Percentiles rank a stretch among this genome's conserved stretches.
These are phyloP conservation scores for Numenius phaeopus DNA, from an alignment of 2,797 vertebrate species.

Conservation along the genomic window DNA sequence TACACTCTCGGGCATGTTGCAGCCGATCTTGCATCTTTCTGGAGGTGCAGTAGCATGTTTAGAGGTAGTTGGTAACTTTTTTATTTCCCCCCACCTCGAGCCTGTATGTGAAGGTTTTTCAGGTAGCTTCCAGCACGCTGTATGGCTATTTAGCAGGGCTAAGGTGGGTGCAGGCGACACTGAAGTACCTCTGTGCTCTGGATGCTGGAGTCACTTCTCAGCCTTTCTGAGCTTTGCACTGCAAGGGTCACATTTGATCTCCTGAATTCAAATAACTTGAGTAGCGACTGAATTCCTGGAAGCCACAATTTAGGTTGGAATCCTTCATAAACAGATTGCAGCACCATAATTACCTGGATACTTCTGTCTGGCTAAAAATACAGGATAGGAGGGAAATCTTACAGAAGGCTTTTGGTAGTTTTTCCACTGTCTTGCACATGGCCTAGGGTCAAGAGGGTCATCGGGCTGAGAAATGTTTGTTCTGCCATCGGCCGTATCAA, in stretches of 20 bases:
- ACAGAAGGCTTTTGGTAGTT: not conserved
- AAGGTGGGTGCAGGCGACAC: not conserved
- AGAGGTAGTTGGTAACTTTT: fast-evolving
- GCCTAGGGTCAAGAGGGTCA: not conserved
- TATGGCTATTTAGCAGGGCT: fast-evolving
- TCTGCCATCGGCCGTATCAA: fast-evolving
- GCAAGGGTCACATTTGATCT: not conserved
- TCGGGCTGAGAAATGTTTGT: not conserved
- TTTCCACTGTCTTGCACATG: fast-evolving
- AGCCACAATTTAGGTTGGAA: not conserved
- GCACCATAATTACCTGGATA: not conserved
- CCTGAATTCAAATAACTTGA: not conserved
- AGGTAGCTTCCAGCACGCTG: not conserved
- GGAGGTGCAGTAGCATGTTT: not conserved
- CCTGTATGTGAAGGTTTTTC: not conserved
- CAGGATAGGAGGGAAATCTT: not conserved
- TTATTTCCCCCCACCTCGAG: fast-evolving
- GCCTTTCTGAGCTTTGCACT: not conserved
- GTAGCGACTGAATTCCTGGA: not conserved
- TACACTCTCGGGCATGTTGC: fast-evolving
- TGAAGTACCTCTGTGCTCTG: not conserved
- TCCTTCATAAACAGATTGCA: not conserved
- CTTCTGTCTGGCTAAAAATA: not conserved
- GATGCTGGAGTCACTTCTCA: not conserved
- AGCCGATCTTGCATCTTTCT: fast-evolving